Evolutionary conservation across 2,888 invertebrate species (phyloP).

Genomic region (Calliopum simillimum): DNA sequence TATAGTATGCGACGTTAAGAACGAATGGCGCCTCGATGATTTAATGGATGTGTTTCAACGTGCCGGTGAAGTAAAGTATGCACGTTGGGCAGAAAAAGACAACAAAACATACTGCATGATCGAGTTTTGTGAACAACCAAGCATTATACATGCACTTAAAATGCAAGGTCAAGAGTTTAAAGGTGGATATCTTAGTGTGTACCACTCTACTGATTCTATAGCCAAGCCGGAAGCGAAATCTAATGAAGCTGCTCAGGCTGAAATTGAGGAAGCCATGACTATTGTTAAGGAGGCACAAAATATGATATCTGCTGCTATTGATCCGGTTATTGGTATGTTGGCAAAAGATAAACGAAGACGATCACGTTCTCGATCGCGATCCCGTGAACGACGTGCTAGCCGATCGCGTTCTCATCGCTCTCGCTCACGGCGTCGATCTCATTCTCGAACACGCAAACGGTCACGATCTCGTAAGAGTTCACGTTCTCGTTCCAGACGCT

Average conservation of each 20-base stretch:
- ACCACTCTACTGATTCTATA: constrained; percentile 92
- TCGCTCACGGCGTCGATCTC: constrained; percentile 74
- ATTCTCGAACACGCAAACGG: constrained; percentile 69
- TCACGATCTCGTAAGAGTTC: constrained; percentile 53
- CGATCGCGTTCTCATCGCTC: constrained; percentile 73
- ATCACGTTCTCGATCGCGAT: constrained; percentile 68
- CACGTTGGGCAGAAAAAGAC: constrained; percentile 89
- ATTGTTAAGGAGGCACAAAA: constrained; percentile 96
- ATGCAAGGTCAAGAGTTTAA: constrained; percentile 84
- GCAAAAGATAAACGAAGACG: constrained; percentile 83
- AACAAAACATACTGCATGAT: constrained; percentile 85
- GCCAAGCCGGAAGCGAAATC: constrained; percentile 94
- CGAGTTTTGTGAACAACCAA: constrained; percentile 93
- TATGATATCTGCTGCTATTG: constrained; percentile 92
- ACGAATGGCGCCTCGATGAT: constrained; percentile 80
- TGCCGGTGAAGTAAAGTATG: constrained; percentile 95
- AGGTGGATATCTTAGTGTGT: constrained; percentile 77
- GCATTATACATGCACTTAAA: constrained; percentile 86
- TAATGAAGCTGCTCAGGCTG: constrained; percentile 93
- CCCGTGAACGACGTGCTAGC: constrained; percentile 75
- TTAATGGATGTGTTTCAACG: constrained; percentile 88
- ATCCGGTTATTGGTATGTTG: constrained; percentile 88
- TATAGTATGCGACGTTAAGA: constrained; percentile 83
- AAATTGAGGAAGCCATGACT: constrained; percentile 97
- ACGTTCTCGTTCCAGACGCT: constrained; percentile 75